Percentiles rank a stretch among this genome's conserved stretches.
phyloP scores from a whole-genome alignment of 1,140 invertebrate species.

The Muscidifurax raptorellus region DNA sequence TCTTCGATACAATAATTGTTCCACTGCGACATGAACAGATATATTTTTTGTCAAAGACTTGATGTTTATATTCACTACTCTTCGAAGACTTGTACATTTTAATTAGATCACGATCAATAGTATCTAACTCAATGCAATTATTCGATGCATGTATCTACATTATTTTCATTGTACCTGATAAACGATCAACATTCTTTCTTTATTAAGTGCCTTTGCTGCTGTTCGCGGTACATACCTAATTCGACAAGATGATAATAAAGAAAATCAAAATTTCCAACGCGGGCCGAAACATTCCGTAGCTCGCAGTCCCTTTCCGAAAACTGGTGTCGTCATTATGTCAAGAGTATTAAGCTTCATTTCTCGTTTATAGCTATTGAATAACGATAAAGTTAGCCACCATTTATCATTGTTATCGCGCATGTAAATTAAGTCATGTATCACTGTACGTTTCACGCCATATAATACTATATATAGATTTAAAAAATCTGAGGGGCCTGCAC shows the following conservation, averaged over 20 bases:
- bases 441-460: conserved; percentile 9
- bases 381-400: conserved; percentile 23
- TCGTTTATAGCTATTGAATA: not conserved
- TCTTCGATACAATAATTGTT: not conserved
- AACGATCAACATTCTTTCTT: conserved; percentile 32
- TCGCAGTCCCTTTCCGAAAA: conserved; percentile 37
- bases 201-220: conserved; percentile 4
- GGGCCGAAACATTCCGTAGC: not conserved
- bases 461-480: not conserved
- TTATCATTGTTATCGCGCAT: conserved; percentile 38
- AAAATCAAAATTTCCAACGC: not conserved
- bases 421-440: conserved; percentile 45
- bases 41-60: no score
- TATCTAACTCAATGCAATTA: no score
- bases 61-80: no score
- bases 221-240: conserved; percentile 1
- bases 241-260: not conserved
- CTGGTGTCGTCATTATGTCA: conserved; percentile 33
- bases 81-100: no score
- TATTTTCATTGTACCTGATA: conserved; percentile 4
- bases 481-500: not conserved
- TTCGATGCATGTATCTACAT: no score
- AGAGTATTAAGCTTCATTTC: conserved; percentile 39
- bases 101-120: no score
- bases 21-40: not conserved